Conservation (phyloP, 2,797 vertebrate genomes). For the Notoglanidium macrostoma region DNA sequence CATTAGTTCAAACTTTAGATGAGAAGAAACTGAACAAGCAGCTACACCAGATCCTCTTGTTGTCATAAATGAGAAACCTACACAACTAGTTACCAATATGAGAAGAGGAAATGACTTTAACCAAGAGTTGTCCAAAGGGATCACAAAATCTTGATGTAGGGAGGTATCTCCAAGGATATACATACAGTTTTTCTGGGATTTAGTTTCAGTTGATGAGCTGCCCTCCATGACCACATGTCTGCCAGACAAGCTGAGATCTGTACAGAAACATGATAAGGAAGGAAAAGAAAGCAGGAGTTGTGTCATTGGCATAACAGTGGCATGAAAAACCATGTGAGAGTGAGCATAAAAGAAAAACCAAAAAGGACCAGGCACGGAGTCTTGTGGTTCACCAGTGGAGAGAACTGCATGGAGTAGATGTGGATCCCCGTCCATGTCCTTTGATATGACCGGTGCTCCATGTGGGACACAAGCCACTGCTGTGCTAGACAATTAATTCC, state of each 20-base stretch:
- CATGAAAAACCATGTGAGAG: background rate
- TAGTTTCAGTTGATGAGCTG: conserved; percentile 15
- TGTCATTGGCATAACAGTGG: background rate
- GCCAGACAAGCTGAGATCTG: conserved; percentile 20
- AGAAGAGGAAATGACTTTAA: background rate
- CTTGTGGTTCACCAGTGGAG: background rate
- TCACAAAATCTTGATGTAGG: conserved; percentile 1
- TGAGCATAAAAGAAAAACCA: background rate
- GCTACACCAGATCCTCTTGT: background rate
- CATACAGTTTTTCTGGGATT: background rate
- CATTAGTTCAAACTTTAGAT: background rate
- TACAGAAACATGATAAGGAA: background rate
- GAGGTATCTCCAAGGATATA: conserved; percentile 1
- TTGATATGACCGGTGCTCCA: background rate
- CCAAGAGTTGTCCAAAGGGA: background rate
- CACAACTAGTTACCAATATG: background rate
- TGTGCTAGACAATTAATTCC: background rate
- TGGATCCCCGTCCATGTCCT: background rate
- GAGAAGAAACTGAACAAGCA: background rate
- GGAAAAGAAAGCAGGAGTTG: background rate
- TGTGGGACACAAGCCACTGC: background rate
- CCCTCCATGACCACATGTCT: conserved; percentile 16
- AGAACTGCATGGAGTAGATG: background rate
- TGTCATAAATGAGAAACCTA: background rate
- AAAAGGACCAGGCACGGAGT: background rate